These are phyloP conservation scores for Sphenodon punctatus DNA, from an alignment of 2,797 vertebrate genomes.

Conservation along the genomic window DNA sequence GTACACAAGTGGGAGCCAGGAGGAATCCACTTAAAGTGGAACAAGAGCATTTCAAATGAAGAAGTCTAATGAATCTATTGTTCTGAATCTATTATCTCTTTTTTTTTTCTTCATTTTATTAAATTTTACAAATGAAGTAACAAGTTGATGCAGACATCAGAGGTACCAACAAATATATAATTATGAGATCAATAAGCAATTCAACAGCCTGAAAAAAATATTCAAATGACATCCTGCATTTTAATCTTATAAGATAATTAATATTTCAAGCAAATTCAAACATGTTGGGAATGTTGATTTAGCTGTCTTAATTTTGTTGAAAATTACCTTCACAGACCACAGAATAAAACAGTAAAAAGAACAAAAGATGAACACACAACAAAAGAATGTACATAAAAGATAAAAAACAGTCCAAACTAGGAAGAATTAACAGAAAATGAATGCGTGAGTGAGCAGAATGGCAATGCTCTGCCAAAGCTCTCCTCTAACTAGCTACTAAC, in stretches of 20 bases:
- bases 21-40: slow-evolving; percentile 24
- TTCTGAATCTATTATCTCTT: not conserved
- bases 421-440: slow-evolving; percentile 36
- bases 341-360: slow-evolving; percentile 6
- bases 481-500: not conserved
- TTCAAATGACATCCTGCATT: slow-evolving; percentile 53
- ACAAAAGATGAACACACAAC: slow-evolving; percentile 31
- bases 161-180: slow-evolving; percentile 34
- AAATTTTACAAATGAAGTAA: slow-evolving; percentile 38
- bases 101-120: slow-evolving; percentile 38
- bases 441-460: slow-evolving; percentile 25
- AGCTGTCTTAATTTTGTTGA: slow-evolving; percentile 52
- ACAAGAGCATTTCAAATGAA: slow-evolving; percentile 26
- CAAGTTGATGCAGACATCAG: not conserved
- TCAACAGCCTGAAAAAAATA: slow-evolving; percentile 30
- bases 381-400: slow-evolving; percentile 30
- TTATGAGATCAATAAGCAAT: slow-evolving; percentile 57
- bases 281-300: slow-evolving; percentile 51
- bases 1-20: no score
- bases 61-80: slow-evolving; percentile 20
- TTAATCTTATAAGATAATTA: slow-evolving; percentile 40
- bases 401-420: slow-evolving; percentile 49
- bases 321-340: slow-evolving; percentile 53
- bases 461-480: not conserved
- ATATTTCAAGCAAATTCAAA: slow-evolving; percentile 33